These are phyloP conservation scores for Panzeria rudis DNA, from an alignment of 2,888 invertebrate genomes.

Conservation along the genomic window DNA sequence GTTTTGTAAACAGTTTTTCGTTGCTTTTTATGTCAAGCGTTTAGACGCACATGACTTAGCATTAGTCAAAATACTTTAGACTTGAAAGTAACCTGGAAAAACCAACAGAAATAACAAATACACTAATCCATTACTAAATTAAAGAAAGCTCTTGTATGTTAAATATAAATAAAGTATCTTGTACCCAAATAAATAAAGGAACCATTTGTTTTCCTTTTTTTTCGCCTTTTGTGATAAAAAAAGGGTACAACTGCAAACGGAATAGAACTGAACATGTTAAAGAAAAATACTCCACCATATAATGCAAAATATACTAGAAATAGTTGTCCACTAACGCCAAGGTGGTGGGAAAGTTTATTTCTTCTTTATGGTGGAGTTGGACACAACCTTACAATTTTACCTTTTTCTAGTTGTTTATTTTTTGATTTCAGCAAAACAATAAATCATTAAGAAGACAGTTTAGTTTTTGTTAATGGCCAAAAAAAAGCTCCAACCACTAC, in stretches of 20 bases:
- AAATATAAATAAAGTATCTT: conserved; percentile 75
- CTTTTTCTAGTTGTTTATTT: conserved; percentile 62
- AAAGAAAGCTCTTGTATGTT: conserved; percentile 76
- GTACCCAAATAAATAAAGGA: conserved; percentile 76
- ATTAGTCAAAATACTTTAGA: conserved; percentile 73
- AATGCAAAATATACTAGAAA: conserved; percentile 43
- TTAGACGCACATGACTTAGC: conserved; percentile 77
- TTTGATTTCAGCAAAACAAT: conserved; percentile 63
- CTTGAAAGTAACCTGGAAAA: not conserved
- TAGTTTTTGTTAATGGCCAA: conserved; percentile 51
- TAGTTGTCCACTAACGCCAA: conserved; percentile 22
- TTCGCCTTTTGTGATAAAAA: conserved; percentile 11
- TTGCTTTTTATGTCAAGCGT: conserved; percentile 15
- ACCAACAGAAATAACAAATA: conserved; percentile 40
- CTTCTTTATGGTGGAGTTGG: not conserved
- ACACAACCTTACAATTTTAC: conserved; percentile 29
- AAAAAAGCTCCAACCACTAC: conserved; percentile 26
- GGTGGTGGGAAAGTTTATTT: not conserved
- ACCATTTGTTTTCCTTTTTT: conserved; percentile 32
- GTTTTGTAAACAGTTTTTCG: conserved; percentile 62
- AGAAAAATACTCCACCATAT: conserved; percentile 39
- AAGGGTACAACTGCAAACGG: conserved; percentile 6
- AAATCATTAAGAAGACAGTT: conserved; percentile 71
- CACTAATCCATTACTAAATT: conserved; percentile 82
- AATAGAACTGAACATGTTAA: not conserved